Conservation (phyloP, 1,140 invertebrate genomes). For the Bombus huntii region DNA sequence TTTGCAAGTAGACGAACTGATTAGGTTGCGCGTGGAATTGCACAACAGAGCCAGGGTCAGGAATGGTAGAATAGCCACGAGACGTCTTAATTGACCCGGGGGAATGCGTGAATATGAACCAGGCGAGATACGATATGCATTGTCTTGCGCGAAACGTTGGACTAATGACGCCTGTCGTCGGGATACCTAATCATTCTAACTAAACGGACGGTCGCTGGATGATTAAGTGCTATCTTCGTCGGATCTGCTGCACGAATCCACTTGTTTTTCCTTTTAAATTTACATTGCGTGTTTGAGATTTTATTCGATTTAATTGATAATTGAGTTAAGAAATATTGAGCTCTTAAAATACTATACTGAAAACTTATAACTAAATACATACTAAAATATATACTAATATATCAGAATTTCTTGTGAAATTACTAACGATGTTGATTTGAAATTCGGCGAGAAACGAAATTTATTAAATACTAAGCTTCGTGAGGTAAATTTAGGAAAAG, state of each 20-base stretch:
- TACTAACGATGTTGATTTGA: no score
- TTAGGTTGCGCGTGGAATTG: conserved; percentile 47
- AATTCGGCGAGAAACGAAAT: no score
- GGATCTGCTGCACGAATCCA: background rate
- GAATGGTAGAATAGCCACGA: conserved; percentile 69
- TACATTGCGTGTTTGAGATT: background rate
- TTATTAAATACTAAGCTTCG: no score
- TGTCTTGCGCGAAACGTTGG: conserved; percentile 36
- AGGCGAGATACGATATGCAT: conserved; percentile 56
- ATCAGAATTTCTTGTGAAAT: no score
- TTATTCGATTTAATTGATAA: background rate
- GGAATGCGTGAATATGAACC: conserved; percentile 66
- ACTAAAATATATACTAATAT: no score
- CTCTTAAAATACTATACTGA: background rate
- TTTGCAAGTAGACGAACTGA: conserved; percentile 25
- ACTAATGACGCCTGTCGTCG: conserved; percentile 49
- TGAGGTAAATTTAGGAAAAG: no score
- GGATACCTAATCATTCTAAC: conserved; percentile 38
- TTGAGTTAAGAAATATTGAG: background rate
- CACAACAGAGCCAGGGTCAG: conserved; percentile 61
- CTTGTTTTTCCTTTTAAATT: background rate
- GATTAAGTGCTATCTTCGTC: background rate
- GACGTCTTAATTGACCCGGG: conserved; percentile 73
- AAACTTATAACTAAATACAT: no score
- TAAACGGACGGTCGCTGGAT: background rate